These are phyloP conservation scores for Mesorhabditis sp. DNA, from an alignment of 2,888 invertebrate genomes.

Conservation along the genomic window DNA sequence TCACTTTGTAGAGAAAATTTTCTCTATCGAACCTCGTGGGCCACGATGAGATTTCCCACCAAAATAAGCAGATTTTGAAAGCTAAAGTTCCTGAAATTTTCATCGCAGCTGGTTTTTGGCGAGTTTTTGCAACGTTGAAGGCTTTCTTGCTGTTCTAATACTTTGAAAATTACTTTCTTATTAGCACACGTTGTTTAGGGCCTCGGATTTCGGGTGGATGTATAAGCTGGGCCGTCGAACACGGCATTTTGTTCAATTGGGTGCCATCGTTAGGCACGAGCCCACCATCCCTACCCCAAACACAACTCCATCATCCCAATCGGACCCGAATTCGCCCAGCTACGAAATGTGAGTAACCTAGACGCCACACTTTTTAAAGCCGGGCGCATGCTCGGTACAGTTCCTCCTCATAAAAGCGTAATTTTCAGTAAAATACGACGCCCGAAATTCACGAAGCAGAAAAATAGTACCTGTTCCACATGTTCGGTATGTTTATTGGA, in stretches of 20 bases:
- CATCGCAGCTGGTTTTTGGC: no score
- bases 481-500: neutral
- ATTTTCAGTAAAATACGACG: neutral
- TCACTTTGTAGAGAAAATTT: no score
- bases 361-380: no score
- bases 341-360: neutral
- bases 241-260: neutral
- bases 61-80: no score
- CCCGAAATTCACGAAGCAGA: neutral
- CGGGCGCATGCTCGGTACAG: neutral
- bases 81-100: no score
- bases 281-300: neutral
- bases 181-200: neutral
- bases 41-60: no score
- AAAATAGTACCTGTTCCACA: conserved; percentile 1
- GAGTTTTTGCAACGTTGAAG: no score
- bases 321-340: neutral
- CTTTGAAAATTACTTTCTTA: no score
- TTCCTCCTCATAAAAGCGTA: neutral
- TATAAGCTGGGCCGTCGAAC: neutral
- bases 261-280: neutral
- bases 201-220: neutral
- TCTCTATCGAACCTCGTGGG: no score
- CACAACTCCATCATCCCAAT: neutral
- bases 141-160: no score